A percentile compares a stretch with the other conserved stretches of the same genome.
These are phyloP conservation scores for Drosophila formosana DNA, from an alignment of 2,888 invertebrate genomes.

Conservation along the genomic window DNA sequence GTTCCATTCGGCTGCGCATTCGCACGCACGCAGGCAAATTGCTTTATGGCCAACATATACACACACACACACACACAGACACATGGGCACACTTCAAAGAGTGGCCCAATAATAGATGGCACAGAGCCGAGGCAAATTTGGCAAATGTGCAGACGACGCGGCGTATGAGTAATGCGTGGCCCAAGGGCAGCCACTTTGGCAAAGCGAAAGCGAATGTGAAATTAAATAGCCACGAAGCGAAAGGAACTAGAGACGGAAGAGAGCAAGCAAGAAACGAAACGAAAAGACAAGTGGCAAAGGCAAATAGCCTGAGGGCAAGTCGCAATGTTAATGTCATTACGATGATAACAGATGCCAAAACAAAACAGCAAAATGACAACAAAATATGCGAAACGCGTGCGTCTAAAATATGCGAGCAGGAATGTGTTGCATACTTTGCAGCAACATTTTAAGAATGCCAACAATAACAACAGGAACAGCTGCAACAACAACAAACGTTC, in stretches of 20 bases:
- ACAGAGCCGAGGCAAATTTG: slow-evolving; percentile 23
- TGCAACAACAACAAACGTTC: slow-evolving; percentile 9
- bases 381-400: slow-evolving; percentile 46
- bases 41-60: slow-evolving; percentile 43
- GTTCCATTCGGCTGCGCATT: slow-evolving; percentile 20
- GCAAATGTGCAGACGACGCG: slow-evolving; percentile 35
- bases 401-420: slow-evolving; percentile 27
- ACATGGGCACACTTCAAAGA: slow-evolving; percentile 15
- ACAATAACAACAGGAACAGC: slow-evolving; percentile 14
- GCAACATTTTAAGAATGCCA: slow-evolving; percentile 35
- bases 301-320: slow-evolving; percentile 18
- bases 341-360: slow-evolving; percentile 31
- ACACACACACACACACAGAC: slow-evolving; percentile 7
- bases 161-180: slow-evolving; percentile 66
- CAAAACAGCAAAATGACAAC: slow-evolving; percentile 14
- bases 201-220: slow-evolving; percentile 61
- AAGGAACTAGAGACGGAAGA: background rate
- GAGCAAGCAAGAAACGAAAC: background rate
- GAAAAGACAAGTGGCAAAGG: background rate
- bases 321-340: slow-evolving; percentile 46
- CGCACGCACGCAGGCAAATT: slow-evolving; percentile 57
- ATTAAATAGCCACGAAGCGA: slow-evolving; percentile 54
- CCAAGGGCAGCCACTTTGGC: slow-evolving; percentile 68
- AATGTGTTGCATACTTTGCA: slow-evolving; percentile 77
- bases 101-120: slow-evolving; percentile 12